Conservation (phyloP, 2,888 invertebrate species). For the Catocala nupta region DNA sequence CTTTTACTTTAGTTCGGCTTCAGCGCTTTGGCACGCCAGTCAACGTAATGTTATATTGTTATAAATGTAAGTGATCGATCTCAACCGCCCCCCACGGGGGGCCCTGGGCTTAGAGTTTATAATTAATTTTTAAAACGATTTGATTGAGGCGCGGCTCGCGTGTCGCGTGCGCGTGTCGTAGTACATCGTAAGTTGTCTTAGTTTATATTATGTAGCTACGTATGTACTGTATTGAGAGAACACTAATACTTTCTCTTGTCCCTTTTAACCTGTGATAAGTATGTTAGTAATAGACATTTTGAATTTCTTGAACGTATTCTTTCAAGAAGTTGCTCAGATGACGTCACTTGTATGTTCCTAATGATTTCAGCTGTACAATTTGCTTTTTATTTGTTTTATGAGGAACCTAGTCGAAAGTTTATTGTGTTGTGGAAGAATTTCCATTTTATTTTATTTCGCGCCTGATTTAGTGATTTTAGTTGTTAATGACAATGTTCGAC, state of each 20-base stretch:
- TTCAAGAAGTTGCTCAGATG: slow-evolving; percentile 80
- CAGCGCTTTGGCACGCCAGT: slow-evolving; percentile 78
- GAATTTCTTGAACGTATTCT: slow-evolving; percentile 78
- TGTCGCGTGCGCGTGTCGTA: slow-evolving; percentile 58
- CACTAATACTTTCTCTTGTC: slow-evolving; percentile 86
- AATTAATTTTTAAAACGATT: slow-evolving; percentile 68
- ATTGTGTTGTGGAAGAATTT: slow-evolving; percentile 52
- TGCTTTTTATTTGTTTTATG: slow-evolving; percentile 65
- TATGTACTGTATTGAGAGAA: slow-evolving; percentile 83
- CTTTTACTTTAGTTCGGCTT: slow-evolving; percentile 72
- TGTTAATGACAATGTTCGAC: slow-evolving; percentile 59
- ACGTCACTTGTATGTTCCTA: slow-evolving; percentile 83
- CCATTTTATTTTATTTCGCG: slow-evolving; percentile 70
- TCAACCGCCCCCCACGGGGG: slow-evolving; percentile 77
- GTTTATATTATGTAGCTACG: slow-evolving; percentile 71
- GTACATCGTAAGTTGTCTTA: slow-evolving; percentile 82
- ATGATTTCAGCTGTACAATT: slow-evolving; percentile 79
- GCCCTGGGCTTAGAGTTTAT: slow-evolving; percentile 80
- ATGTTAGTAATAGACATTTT: slow-evolving; percentile 80
- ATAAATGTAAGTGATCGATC: slow-evolving; percentile 81
- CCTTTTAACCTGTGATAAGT: slow-evolving; percentile 87
- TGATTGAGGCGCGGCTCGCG: slow-evolving; percentile 52
- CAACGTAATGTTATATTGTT: slow-evolving; percentile 71
- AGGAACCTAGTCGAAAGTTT: slow-evolving; percentile 77
- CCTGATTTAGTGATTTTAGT: slow-evolving; percentile 69